Conservation (phyloP, 2,888 invertebrate genomes). For the Chaetoderma sp. region DNA sequence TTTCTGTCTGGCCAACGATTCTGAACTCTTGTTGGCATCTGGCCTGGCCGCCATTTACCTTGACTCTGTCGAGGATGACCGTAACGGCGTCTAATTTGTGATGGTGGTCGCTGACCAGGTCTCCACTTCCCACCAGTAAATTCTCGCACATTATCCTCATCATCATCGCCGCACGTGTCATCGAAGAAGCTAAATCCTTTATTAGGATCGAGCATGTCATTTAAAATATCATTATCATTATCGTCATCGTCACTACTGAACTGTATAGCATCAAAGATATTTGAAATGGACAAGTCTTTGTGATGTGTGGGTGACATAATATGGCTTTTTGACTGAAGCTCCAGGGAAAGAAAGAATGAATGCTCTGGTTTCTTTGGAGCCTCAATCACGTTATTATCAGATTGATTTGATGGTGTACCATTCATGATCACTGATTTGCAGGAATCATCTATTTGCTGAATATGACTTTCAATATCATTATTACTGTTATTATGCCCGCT, state of each 20-base stretch:
- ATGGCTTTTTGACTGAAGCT: constrained; percentile 62
- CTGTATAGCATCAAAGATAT: constrained; percentile 60
- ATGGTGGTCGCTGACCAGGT: constrained; percentile 51
- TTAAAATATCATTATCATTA: constrained; percentile 48
- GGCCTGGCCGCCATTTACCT: constrained; percentile 86
- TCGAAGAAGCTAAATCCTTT: too few species aligned
- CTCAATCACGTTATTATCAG: not conserved
- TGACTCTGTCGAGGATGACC: constrained; percentile 32
- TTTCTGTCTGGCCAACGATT: too few species aligned
- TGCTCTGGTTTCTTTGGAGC: constrained; percentile 69
- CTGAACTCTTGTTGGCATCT: constrained; percentile 60
- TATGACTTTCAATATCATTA: too few species aligned
- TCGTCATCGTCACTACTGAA: constrained; percentile 65
- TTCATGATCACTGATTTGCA: too few species aligned
- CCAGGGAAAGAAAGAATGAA: constrained; percentile 86
- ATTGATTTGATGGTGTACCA: too few species aligned
- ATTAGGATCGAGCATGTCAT: constrained; percentile 40
- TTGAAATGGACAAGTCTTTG: constrained; percentile 55
- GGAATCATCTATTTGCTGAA: too few species aligned
- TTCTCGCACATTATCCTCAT: constrained; percentile 42
- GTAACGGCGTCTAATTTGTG: not conserved
- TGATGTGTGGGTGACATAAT: not conserved
- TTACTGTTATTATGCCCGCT: too few species aligned
- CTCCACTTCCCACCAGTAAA: constrained; percentile 81
- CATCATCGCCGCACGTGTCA: constrained; percentile 77